Percentiles rank a stretch among this genome's conserved stretches.
Evolutionary conservation across 2,113 vertebrate genomes (phyloP).

Genomic region (Archocentrus centrarchus): DNA sequence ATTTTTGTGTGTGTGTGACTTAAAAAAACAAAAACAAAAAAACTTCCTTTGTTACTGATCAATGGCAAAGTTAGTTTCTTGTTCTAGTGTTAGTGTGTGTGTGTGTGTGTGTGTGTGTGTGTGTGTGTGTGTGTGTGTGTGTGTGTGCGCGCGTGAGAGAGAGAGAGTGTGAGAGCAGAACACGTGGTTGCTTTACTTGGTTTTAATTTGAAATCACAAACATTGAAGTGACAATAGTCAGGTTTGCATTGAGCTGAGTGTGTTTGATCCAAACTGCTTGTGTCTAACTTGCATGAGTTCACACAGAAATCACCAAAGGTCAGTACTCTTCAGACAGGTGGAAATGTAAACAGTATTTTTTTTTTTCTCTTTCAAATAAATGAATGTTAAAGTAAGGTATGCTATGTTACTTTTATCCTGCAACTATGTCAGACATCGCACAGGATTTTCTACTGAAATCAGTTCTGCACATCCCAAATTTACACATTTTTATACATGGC

Average conservation of each 20-base stretch:
- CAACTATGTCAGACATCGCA: constrained; percentile 1
- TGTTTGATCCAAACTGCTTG: constrained; percentile 35
- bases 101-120: constrained; percentile 24
- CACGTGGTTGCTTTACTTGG: constrained; percentile 56
- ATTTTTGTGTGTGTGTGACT: not conserved
- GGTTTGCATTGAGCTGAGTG: constrained; percentile 66
- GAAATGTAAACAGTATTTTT: constrained; percentile 71
- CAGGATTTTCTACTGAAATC: constrained; percentile 45
- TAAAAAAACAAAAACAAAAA: not conserved
- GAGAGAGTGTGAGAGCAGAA: not conserved
- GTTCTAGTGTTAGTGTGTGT: constrained; percentile 46
- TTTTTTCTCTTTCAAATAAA: constrained; percentile 69
- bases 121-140: constrained; percentile 28
- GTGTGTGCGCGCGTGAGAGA: not conserved
- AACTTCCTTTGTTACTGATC: constrained; percentile 26
- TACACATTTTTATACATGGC: not conserved
- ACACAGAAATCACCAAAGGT: constrained; percentile 34
- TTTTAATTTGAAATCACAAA: constrained; percentile 67
- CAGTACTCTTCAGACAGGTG: constrained; percentile 45
- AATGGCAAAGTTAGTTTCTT: constrained; percentile 57
- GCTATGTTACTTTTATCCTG: constrained; percentile 50
- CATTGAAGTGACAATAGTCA: constrained; percentile 64
- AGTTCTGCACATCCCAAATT: constrained; percentile 32
- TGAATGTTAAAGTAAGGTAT: constrained; percentile 69
- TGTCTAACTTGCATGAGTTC: constrained; percentile 44